These are phyloP conservation scores for Schizopygopsis malacanthus DNA, from an alignment of 2,797 vertebrate genomes.

Conservation along the genomic window DNA sequence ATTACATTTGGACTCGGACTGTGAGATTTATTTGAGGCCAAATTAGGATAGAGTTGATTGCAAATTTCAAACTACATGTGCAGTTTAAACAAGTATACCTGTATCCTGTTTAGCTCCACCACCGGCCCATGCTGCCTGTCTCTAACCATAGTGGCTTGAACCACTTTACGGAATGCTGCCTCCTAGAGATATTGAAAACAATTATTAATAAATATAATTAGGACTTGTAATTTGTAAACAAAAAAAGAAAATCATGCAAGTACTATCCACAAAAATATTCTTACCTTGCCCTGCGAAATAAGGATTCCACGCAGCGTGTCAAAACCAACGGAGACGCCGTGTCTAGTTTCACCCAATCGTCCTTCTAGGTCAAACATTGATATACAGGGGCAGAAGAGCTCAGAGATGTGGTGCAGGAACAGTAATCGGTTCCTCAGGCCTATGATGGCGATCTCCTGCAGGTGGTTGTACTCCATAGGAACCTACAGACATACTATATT, in stretches of 20 bases:
- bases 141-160: constrained; percentile 98
- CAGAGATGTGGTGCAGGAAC: constrained; percentile 95
- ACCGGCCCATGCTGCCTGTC: constrained; percentile 97
- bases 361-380: constrained; percentile 99
- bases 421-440: constrained; percentile 92
- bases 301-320: constrained; percentile 93
- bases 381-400: constrained; percentile 98
- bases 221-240: not conserved
- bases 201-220: not conserved
- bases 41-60: not conserved
- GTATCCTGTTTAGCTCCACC: constrained; percentile 97
- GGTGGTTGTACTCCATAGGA: constrained; percentile 99
- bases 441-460: constrained; percentile 94
- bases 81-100: constrained; percentile 76
- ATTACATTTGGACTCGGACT: not conserved
- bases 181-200: constrained; percentile 79
- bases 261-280: constrained; percentile 1
- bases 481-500: constrained; percentile 76
- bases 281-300: constrained; percentile 98
- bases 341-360: constrained; percentile 89
- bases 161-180: constrained; percentile 98
- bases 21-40: not conserved
- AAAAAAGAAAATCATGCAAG: not conserved
- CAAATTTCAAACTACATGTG: not conserved
- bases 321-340: constrained; percentile 92